Base-by-base conservation (phyloP, 2,888 invertebrate species). In the Dorcus hopei region DNA sequence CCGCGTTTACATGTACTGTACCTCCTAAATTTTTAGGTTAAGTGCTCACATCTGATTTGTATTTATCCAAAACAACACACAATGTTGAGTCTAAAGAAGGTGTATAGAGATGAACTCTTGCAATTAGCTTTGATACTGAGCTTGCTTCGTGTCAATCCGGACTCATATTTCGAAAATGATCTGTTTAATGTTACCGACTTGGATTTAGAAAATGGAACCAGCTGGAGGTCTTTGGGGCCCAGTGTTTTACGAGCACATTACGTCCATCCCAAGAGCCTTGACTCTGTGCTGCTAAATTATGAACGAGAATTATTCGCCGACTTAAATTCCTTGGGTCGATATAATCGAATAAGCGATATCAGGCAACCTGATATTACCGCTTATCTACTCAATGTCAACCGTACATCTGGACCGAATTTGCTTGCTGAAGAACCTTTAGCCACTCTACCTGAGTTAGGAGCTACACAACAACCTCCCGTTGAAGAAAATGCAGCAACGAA, bases 31-130 rank as follows among this genome's bases (percentile, higher is more conserved):
- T 59, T 58, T 40, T 55, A 59, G 59, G 59, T 59, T 59, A 59
- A 56, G 54, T 51, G 54, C 52, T 52, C 38, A 38, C 38, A 45
- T 19, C 9, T 45, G 51, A 38, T 50, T 45, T 51, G 16, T 9
- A 45, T 19, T 23, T 19, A 45, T 19, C 4, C 33, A 49, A 49
- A 14, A 19, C 14, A 11, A 26, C 38, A 26, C 38, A 57, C 59
- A 66, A 93, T 93, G 92, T 83, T 92, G 80, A 88, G 89, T 69
- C 79, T 91, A 69, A 93, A 93, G 80, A 93, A 93, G 77, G 80
- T 90, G 49, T 90, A 90, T 71, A 86, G 90, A 52, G 90, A 91
- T 75, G 92, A 93, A 81, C 81, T 93, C 71, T 79, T 94, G 64
- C 87, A 93, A 76, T 80, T 93, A 68, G 89, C 94, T 67, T 77